Conservation (phyloP, 2,797 vertebrate genomes). For the Lepilemur septentrionalis region DNA sequence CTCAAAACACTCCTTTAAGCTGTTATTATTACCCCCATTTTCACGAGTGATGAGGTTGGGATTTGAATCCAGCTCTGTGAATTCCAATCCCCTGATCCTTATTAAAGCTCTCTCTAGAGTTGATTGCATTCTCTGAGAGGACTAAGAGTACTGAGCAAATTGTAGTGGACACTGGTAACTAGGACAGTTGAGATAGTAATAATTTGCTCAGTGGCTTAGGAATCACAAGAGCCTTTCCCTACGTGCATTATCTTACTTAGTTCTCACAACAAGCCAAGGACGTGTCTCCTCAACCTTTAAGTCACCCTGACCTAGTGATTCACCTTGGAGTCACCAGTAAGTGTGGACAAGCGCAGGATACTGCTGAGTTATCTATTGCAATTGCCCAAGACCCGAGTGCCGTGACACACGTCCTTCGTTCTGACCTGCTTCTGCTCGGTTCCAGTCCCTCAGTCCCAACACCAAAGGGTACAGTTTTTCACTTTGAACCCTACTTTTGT, state of each 20-base stretch:
- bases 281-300: background rate
- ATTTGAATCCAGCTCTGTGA: background rate
- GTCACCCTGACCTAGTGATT: background rate
- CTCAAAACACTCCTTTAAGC: background rate
- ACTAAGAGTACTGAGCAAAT: background rate
- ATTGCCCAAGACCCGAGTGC: background rate
- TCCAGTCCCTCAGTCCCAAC: background rate
- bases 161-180: background rate
- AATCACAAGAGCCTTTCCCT: background rate
- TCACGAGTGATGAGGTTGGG: background rate
- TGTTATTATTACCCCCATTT: background rate
- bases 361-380: background rate
- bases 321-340: background rate
- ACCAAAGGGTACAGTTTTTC: background rate
- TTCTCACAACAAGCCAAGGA: background rate
- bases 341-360: background rate
- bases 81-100: background rate
- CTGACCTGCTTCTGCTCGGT: background rate
- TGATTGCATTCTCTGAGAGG: background rate
- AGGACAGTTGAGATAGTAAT: background rate
- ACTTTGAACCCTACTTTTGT: background rate
- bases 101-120: background rate
- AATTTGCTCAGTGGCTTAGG: background rate
- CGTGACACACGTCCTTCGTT: background rate
- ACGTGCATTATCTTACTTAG: background rate